Conservation (phyloP, 1,140 invertebrate genomes). For the Drosophila trapezifrons region DNA sequence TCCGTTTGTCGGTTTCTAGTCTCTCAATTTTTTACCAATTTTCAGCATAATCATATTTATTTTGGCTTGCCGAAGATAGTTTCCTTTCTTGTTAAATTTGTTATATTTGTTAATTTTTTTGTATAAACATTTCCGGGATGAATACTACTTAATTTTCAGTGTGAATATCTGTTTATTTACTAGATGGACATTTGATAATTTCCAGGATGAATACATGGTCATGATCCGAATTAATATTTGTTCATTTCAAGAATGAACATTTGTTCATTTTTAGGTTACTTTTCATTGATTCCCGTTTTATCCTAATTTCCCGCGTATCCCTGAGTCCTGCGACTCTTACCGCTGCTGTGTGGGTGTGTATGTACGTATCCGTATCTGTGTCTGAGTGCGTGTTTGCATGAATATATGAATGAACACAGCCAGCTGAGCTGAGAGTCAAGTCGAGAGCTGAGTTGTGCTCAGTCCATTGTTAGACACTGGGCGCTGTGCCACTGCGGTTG, state of each 20-base stretch:
- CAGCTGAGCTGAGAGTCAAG: slow-evolving; percentile 63
- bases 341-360: slow-evolving; percentile 32
- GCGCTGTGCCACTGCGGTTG: slow-evolving; percentile 35
- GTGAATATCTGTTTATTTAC: background rate
- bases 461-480: slow-evolving; percentile 71
- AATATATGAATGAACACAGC: slow-evolving; percentile 69
- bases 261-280: background rate
- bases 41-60: no score
- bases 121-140: no score
- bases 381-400: slow-evolving; percentile 49
- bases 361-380: slow-evolving; percentile 15
- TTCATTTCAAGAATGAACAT: background rate
- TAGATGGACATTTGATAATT: no score
- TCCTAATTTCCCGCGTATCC: background rate
- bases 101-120: no score
- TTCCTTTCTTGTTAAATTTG: no score
- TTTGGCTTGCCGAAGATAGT: no score
- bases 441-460: slow-evolving; percentile 59
- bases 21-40: no score
- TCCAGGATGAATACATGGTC: no score
- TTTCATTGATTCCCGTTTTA: background rate
- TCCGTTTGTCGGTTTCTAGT: no score
- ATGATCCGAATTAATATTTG: no score
- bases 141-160: no score
- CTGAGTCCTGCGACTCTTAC: background rate